Base-by-base conservation (phyloP, 2,888 invertebrate genomes). In the Drosophila melanosoma region DNA sequence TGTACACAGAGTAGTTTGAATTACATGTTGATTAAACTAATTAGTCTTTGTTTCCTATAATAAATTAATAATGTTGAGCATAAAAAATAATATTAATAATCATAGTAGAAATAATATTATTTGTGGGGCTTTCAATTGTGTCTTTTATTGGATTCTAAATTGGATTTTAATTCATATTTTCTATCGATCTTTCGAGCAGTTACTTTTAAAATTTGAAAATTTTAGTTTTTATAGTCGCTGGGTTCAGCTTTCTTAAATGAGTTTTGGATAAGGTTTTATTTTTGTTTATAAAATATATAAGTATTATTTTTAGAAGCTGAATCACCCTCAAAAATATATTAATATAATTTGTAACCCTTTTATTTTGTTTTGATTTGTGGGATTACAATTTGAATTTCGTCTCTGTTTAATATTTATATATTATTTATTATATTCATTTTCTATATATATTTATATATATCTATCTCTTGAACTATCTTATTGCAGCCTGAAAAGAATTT, bases 401-500 rank as follows among this genome's bases (percentile, higher is more conserved):
- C 12, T 60, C 54, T 73, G 58, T 49, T 59, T 42, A 32, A 26
- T 20, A 51, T 5, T 38, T 48, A 53, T 45, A 45, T 40, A 53
- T 40, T 53, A 73, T 60, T 38, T 52, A 48, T n/a, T n/a, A 40
- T 35, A 12, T 11, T 36, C 17, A 35, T 35, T 23, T 17, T 29
- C 29, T 57, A 45, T 35, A 12, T 11, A 48, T 33, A 35, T 35
- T 23, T 17, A 11, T 12, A 29, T 17, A 11, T 12, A 29, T 40
- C 35, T 58, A n/a, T n/a, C n/a, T n/a, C n/a, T n/a, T n/a, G 0
- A 7, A 26, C 17, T 45, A 1, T 68, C 49, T 56, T 49, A 26
- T 74, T 74, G 52, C 74, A 74, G 74, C 59, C 59, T 48, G 54
- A 32, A 45, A 56, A 58, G 58, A 53, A 58, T 49, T 62, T 62